These are phyloP conservation scores for Copidosoma floridanum DNA, from an alignment of 1,140 invertebrate genomes.

Conservation along the genomic window DNA sequence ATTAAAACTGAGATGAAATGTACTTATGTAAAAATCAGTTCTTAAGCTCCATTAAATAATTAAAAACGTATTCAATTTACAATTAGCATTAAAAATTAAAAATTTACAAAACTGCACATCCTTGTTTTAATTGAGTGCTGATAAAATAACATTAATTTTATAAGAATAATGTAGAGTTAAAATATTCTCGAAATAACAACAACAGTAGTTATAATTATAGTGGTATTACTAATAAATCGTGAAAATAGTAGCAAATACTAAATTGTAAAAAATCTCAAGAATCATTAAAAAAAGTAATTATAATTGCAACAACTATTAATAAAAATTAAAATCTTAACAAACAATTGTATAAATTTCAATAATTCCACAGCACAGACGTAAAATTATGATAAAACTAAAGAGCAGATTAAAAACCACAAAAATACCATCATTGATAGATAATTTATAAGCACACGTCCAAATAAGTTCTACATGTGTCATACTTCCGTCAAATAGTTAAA, in stretches of 20 bases:
- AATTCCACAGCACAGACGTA: constrained; percentile 23
- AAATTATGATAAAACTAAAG: constrained; percentile 23
- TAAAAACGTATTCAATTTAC: constrained; percentile 38
- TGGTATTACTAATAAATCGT: too few relatives aligned
- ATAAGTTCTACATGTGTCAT: constrained; percentile 27
- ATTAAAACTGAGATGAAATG: constrained; percentile 30
- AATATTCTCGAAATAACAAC: too few relatives aligned
- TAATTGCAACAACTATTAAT: constrained; percentile 4
- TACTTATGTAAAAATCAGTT: constrained; percentile 37
- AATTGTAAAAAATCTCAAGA: too few relatives aligned
- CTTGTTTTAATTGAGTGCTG: too few relatives aligned
- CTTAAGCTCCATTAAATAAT: constrained; percentile 35
- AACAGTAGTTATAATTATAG: too few relatives aligned
- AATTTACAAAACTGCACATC: too few relatives aligned
- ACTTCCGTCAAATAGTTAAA: constrained; percentile 26
- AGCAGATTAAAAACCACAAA: constrained; percentile 19
- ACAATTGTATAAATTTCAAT: constrained; percentile 2
- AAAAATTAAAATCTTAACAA: not conserved
- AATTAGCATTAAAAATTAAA: constrained; percentile 29
- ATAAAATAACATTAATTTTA: too few relatives aligned
- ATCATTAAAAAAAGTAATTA: not conserved
- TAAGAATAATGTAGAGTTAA: too few relatives aligned
- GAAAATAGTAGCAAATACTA: too few relatives aligned
- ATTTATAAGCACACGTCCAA: constrained; percentile 25
- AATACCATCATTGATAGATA: constrained; percentile 22